phyloP scores from a whole-genome alignment of 2,888 invertebrate species.

The Lamproptera curius region DNA sequence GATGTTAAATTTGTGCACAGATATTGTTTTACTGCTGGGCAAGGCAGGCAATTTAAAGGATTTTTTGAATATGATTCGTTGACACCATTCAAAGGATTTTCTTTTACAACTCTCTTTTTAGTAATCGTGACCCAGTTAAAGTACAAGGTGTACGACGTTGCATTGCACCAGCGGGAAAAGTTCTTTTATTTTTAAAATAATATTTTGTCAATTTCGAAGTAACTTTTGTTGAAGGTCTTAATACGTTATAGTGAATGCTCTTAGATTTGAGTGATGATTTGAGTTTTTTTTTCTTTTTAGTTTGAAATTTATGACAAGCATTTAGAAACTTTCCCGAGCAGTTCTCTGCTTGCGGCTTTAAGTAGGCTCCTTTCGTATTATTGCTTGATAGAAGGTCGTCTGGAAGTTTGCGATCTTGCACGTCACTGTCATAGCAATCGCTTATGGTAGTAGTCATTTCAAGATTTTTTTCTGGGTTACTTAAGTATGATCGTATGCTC shows the following conservation, averaged over 20 bases:
- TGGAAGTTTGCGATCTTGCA: too few relatives aligned
- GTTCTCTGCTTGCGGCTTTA: background rate
- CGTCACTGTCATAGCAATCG: too few relatives aligned
- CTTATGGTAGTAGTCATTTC: too few relatives aligned
- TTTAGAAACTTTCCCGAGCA: background rate
- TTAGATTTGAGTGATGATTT: background rate
- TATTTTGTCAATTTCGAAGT: constrained; percentile 30
- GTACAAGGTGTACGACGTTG: background rate
- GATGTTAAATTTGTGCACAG: background rate
- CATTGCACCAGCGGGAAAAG: constrained; percentile 26
- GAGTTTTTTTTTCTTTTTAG: background rate
- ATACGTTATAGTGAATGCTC: background rate
- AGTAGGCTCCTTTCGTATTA: background rate
- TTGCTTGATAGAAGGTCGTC: background rate
- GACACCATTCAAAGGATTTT: constrained; percentile 38
- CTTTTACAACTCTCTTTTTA: constrained; percentile 44
- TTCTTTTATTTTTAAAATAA: constrained; percentile 29
- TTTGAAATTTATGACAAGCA: background rate
- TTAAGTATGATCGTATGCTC: background rate
- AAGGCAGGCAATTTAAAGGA: background rate
- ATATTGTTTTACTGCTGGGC: background rate
- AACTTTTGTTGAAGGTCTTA: constrained; percentile 29
- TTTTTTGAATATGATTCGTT: constrained; percentile 22
- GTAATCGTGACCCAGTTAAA: constrained; percentile 28
- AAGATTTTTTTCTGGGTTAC: background rate